phyloP scores from a whole-genome alignment of 2,113 vertebrate genomes.

The Stegostoma tigrinum region DNA sequence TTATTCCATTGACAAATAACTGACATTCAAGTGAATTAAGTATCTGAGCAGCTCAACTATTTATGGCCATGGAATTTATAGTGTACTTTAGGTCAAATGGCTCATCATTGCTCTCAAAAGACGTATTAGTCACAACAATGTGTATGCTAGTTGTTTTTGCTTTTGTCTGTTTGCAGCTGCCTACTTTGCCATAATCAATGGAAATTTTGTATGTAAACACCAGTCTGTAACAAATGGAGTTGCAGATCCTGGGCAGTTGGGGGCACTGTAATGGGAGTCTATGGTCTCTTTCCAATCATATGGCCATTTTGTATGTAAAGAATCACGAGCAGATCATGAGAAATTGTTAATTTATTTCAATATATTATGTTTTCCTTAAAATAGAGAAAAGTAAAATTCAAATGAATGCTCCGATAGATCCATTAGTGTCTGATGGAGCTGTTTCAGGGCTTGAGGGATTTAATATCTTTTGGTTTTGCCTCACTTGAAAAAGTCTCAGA shows the following conservation, averaged over 20 bases:
- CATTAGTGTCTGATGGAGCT: not conserved
- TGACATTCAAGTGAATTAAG: not conserved
- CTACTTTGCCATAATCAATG: not conserved
- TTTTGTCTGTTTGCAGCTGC: not conserved
- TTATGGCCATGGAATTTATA: no score
- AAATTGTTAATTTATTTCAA: not conserved
- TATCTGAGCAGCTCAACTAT: not conserved
- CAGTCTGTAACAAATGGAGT: not conserved
- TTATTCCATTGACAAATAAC: not conserved
- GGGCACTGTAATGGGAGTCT: not conserved
- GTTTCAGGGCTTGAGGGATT: not conserved
- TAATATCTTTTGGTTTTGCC: not conserved
- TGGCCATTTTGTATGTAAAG: not conserved
- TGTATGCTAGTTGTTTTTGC: not conserved
- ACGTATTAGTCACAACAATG: not conserved
- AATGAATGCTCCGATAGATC: not conserved
- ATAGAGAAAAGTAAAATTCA: not conserved
- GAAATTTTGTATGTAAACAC: not conserved
- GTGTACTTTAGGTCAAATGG: not conserved
- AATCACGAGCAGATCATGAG: not conserved
- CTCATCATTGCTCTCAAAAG: not conserved
- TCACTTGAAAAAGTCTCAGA: not conserved
- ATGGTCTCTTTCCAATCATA: not conserved
- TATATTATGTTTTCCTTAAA: not conserved
- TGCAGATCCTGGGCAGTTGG: not conserved